phyloP scores from a whole-genome alignment of 2,888 invertebrate species.

The Tenodera sinensis region DNA sequence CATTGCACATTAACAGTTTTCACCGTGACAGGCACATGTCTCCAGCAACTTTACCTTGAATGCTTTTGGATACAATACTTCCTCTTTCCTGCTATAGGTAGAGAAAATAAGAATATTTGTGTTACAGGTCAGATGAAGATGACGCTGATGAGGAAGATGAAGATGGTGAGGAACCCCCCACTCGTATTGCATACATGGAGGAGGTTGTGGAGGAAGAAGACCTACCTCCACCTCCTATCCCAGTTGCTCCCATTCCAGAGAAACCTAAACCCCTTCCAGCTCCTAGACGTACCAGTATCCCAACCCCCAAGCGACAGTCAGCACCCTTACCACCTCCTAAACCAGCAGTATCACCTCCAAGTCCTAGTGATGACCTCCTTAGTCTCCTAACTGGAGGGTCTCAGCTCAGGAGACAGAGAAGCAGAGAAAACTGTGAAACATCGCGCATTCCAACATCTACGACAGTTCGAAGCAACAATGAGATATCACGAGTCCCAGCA shows the following conservation, averaged over 20 bases:
- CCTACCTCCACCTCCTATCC: neutral
- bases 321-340: neutral
- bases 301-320: neutral
- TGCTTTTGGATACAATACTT: too few relatives aligned
- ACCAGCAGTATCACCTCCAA: neutral
- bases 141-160: neutral
- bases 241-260: neutral
- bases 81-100: too few relatives aligned
- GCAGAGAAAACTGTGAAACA: neutral
- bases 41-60: too few relatives aligned
- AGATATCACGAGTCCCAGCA: neutral
- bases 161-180: neutral
- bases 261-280: constrained; percentile 14
- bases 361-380: neutral
- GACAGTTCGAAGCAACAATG: neutral
- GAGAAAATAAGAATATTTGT: too few relatives aligned
- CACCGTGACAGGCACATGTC: too few relatives aligned
- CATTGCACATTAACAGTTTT: too few relatives aligned
- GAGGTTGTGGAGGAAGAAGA: neutral
- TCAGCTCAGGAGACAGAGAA: neutral
- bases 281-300: neutral
- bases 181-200: neutral
- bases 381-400: neutral
- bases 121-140: neutral
- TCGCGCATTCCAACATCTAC: neutral